Conservation (phyloP, 2,797 vertebrate genomes). For the Saxicola maurus region DNA sequence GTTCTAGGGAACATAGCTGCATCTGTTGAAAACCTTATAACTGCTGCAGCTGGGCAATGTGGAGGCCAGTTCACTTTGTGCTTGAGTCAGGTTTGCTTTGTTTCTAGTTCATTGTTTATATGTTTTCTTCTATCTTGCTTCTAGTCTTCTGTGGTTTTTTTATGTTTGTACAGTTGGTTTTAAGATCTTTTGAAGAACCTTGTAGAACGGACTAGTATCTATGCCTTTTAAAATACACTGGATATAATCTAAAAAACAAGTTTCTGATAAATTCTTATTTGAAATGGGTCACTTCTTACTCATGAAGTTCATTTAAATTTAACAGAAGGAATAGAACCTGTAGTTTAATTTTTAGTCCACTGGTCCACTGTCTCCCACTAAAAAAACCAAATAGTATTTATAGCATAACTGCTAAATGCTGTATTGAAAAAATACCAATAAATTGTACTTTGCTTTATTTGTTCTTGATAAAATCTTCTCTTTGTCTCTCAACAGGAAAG, state of each 20-base stretch:
- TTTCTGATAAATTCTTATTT: neutral
- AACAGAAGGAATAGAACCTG: neutral
- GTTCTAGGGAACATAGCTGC: neutral
- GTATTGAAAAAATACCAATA: neutral
- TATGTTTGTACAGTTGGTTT: neutral
- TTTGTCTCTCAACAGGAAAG: constrained; percentile 72
- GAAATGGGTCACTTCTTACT: neutral
- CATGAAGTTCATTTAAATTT: neutral
- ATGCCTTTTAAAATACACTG: neutral
- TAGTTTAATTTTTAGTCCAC: neutral
- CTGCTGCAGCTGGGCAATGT: neutral
- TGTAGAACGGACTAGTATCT: neutral
- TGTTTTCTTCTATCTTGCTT: neutral
- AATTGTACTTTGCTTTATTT: neutral
- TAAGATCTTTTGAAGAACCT: neutral
- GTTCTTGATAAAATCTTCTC: neutral
- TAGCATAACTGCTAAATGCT: neutral
- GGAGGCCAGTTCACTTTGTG: neutral
- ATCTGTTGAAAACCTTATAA: neutral
- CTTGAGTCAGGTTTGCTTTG: neutral
- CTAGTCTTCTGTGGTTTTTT: neutral
- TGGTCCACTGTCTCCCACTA: neutral
- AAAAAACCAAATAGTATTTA: neutral
- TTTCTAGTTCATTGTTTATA: neutral
- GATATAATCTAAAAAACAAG: neutral